Conservation (phyloP, 1,140 invertebrate species). For the Popillia japonica region DNA sequence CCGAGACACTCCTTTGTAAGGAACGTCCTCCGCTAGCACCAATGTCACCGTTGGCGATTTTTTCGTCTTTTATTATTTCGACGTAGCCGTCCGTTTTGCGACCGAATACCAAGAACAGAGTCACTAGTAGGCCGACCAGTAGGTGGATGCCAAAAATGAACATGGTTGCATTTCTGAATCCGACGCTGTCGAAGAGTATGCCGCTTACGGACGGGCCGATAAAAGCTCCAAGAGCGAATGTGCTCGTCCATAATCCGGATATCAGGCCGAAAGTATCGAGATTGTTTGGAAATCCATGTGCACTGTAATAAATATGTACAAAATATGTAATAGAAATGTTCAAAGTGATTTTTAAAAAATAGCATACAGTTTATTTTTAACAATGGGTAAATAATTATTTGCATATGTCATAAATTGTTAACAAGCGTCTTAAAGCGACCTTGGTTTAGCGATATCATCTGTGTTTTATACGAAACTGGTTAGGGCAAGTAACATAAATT, state of each 20-base stretch:
- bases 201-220: constrained; percentile 82
- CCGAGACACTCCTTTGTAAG: constrained; percentile 49
- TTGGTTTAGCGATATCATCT: too few species aligned
- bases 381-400: too few species aligned
- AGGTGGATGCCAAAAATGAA: constrained; percentile 76
- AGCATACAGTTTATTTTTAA: too few species aligned
- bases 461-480: too few species aligned
- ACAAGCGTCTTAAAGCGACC: too few species aligned
- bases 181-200: constrained; percentile 76
- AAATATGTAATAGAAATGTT: not conserved
- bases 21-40: constrained; percentile 41
- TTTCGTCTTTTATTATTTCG: constrained; percentile 56
- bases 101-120: constrained; percentile 49
- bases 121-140: constrained; percentile 63
- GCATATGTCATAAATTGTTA: too few species aligned
- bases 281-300: constrained; percentile 78
- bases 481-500: too few species aligned
- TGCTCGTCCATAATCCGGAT: constrained; percentile 85
- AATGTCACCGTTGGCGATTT: constrained; percentile 50
- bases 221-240: constrained; percentile 86
- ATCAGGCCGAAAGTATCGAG: constrained; percentile 85
- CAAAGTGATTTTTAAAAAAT: not conserved
- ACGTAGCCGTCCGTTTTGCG: constrained; percentile 47
- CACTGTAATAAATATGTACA: constrained; percentile 61
- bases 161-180: constrained; percentile 74